Percentiles rank a stretch among this genome's conserved stretches.
Conservation (phyloP, 2,888 invertebrate species). For the Lepidocyrtinus sp. region DNA sequence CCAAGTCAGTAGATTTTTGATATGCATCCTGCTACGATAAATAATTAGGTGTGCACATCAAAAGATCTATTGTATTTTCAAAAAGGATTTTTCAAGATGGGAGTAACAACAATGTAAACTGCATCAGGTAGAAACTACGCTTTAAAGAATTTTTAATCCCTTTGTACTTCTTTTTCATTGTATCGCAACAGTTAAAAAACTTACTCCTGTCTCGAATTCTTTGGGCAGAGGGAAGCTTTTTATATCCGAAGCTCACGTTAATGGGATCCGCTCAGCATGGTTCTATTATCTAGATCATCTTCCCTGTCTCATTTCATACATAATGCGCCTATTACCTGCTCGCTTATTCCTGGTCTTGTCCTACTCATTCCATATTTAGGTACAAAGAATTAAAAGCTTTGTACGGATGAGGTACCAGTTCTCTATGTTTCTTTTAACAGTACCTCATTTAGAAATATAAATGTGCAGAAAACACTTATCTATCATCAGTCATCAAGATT, state of each 20-base stretch:
- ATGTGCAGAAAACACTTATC: slow-evolving; percentile 17
- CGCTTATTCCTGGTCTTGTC: not conserved
- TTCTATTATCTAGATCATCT: slow-evolving; percentile 56
- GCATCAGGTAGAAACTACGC: not conserved
- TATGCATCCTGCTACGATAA: slow-evolving; percentile 7
- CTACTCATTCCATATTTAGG: slow-evolving; percentile 9
- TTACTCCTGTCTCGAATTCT: slow-evolving; percentile 7
- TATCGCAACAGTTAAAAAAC: not conserved
- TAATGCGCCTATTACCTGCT: slow-evolving; percentile 30
- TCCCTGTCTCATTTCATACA: slow-evolving; percentile 45
- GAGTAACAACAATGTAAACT: not conserved
- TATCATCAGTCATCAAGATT: slow-evolving; percentile 15
- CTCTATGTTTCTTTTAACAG: not conserved
- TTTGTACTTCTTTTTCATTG: slow-evolving; percentile 5
- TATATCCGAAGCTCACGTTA: slow-evolving; percentile 39
- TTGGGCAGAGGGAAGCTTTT: slow-evolving; percentile 5
- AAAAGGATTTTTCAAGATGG: not conserved
- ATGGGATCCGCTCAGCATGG: slow-evolving; percentile 56
- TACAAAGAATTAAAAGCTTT: slow-evolving; percentile 1
- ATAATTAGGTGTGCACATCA: slow-evolving; percentile 15
- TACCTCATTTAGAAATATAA: slow-evolving; percentile 1
- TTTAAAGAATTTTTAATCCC: not conserved
- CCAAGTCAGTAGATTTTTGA: no score
- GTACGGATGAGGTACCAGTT: slow-evolving; percentile 4
- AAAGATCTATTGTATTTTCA: slow-evolving; percentile 1